These are phyloP conservation scores for Caenorhabditis afra DNA, from an alignment of 2,888 invertebrate species.

Conservation along the genomic window DNA sequence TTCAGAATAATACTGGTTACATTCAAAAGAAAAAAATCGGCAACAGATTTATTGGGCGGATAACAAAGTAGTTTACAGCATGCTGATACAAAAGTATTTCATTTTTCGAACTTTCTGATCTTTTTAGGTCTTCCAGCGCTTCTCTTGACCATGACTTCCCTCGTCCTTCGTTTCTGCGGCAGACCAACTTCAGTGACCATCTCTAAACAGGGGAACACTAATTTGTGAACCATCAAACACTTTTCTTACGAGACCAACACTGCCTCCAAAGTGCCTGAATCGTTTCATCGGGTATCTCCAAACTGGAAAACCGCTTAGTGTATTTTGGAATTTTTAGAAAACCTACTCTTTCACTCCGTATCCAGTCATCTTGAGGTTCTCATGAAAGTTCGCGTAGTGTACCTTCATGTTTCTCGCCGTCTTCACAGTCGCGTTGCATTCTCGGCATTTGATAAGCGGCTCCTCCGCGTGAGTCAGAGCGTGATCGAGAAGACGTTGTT, in stretches of 20 bases:
- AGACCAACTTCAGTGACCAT: too few species aligned
- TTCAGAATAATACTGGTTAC: neutral
- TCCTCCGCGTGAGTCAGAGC: neutral
- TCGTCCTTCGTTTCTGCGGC: too few species aligned
- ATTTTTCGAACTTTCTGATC: neutral
- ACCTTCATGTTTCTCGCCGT: neutral
- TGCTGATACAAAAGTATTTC: neutral
- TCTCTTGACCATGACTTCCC: too few species aligned
- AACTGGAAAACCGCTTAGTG: neutral
- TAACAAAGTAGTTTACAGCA: neutral
- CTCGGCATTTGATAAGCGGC: neutral
- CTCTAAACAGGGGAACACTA: too few species aligned
- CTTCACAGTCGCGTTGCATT: neutral
- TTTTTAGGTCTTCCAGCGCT: too few species aligned
- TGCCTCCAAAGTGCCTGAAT: neutral
- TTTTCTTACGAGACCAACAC: too few species aligned
- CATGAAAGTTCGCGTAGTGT: neutral
- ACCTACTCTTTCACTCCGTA: neutral
- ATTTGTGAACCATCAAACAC: too few species aligned
- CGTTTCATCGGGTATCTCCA: neutral
- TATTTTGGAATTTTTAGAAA: neutral
- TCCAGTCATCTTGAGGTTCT: neutral
- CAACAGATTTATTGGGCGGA: neutral
- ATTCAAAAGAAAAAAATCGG: neutral
- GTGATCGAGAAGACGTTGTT: constrained; percentile 4